Evolutionary conservation across 23 tunicate species (phyloP).

Genomic region (Phallusia fumigata): DNA sequence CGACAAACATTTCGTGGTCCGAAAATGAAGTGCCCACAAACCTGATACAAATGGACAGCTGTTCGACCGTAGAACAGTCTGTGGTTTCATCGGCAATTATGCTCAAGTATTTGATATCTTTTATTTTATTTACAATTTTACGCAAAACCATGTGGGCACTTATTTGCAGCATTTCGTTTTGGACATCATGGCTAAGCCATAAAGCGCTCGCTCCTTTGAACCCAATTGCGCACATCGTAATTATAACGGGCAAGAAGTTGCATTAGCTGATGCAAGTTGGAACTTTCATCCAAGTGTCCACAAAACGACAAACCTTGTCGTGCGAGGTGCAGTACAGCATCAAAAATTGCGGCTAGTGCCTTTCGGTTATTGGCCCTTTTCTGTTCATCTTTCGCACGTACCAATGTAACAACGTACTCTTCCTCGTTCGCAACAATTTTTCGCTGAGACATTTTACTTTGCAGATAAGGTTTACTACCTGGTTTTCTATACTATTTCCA

Average conservation of each 20-base stretch:
- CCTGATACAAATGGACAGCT: neutral
- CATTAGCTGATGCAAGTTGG: neutral
- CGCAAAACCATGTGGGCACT: slow-evolving; percentile 1
- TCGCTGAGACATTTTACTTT: too few species aligned
- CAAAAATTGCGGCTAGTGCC: slow-evolving; percentile 9
- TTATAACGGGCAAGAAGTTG: neutral
- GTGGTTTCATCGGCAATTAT: slow-evolving; percentile 22
- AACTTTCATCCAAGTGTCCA: neutral
- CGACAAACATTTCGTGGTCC: neutral
- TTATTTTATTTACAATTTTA: neutral
- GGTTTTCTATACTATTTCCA: too few species aligned
- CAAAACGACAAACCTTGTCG: slow-evolving; percentile 12
- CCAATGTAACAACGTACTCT: neutral
- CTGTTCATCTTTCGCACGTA: neutral
- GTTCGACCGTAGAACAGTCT: neutral
- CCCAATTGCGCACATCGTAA: neutral
- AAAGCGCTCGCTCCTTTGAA: neutral
- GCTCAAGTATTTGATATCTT: slow-evolving; percentile 1
- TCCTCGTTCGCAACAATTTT: neutral
- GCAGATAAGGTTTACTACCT: too few species aligned
- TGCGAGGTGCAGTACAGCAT: neutral
- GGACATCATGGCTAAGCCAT: slow-evolving; percentile 19
- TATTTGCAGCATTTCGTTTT: slow-evolving; percentile 17
- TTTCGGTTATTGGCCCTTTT: neutral
- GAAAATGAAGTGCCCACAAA: slow-evolving; percentile 5